phyloP scores from a whole-genome alignment of 1,140 invertebrate species.

The Bactericera cockerelli region DNA sequence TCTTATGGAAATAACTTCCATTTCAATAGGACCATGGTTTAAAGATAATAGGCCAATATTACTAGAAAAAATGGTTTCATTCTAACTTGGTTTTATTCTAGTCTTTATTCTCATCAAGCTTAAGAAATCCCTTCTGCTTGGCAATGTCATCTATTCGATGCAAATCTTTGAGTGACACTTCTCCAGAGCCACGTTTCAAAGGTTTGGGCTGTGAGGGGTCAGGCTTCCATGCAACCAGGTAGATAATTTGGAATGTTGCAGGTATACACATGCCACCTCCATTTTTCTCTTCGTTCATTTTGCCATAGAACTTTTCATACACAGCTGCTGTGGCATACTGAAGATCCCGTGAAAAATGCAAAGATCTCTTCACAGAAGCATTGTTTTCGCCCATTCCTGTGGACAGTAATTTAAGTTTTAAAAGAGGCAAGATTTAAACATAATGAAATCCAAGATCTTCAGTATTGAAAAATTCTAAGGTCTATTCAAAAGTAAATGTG shows the following conservation, averaged over 20 bases:
- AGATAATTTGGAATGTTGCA: conserved; percentile 87
- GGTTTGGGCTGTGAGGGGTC: conserved; percentile 71
- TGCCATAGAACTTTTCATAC: conserved; percentile 74
- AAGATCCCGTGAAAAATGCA: conserved; percentile 60
- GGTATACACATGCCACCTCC: conserved; percentile 39
- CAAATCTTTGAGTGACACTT: conserved; percentile 75
- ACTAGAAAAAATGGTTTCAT: too few relatives aligned
- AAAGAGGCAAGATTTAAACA: too few relatives aligned
- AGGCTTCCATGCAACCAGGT: conserved; percentile 96
- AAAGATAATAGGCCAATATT: too few relatives aligned
- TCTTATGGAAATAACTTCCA: too few relatives aligned
- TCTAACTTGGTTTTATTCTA: conserved; percentile 20
- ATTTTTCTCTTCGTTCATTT: conserved; percentile 38
- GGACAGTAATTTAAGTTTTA: too few relatives aligned
- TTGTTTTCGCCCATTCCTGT: conserved; percentile 84
- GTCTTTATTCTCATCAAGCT: conserved; percentile 29
- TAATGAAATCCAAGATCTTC: too few relatives aligned
- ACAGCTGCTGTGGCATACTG: conserved; percentile 79
- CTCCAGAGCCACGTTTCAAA: conserved; percentile 53
- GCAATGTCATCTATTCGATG: conserved; percentile 43
- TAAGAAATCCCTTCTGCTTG: conserved; percentile 34
- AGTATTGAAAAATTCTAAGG: too few relatives aligned
- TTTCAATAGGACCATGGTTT: too few relatives aligned
- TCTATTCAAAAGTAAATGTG: too few relatives aligned
- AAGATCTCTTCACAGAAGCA: conserved; percentile 60